Evolutionary conservation across 64 coral and sea anemone species (phyloP), one percentile per base, ranked within the genome.

Genomic region (Trachythela sp.): DNA sequence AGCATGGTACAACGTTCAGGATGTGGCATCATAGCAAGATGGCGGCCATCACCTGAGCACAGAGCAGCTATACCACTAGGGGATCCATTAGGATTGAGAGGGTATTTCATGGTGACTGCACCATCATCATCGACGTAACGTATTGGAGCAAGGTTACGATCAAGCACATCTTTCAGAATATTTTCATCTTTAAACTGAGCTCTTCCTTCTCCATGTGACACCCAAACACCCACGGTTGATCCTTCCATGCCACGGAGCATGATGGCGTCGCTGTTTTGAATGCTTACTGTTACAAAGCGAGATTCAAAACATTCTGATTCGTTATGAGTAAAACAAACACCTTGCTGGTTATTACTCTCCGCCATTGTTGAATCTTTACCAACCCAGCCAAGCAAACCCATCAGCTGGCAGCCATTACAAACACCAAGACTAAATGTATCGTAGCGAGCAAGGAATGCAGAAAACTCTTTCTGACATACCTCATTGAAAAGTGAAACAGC

Each of bases 21-120:
- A 54, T 97, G 95, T 4, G 95, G 95, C 95, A 97, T 97, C 95
- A 97, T 97, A 14, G 95, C 95, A 88, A 97, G 91, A 89, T 97
- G 95, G 22, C 93, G 95, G 10, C 95, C 95, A 89, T 97, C 83
- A n/a, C 14, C 77, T 86, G 95, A 97, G 71, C 93, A 97, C 13
- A 97, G 93, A 72, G 87, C 93, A 48, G 95, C 95, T 67, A 97
- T 92, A 54, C 95, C 95, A 71, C 90, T 56, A 58, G 95, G 93
- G 85, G 95, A 94, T 8, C 95, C 95, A 88, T 97, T 97, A 5
- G 95, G 95, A 85, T 97, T 97, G 6, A 92, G 89, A 2, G 95
- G 95, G 64, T 97, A 97, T 50, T 91, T 88, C 26, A 89, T 97
- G 9, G 95, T 94, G 22, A 89, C 84, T 58, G 64, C 80, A 30